Percentiles rank a stretch among this genome's conserved stretches.
Evolutionary conservation across 2,113 vertebrate genomes (phyloP).

Genomic region (Callocephalon fimbriatum): DNA sequence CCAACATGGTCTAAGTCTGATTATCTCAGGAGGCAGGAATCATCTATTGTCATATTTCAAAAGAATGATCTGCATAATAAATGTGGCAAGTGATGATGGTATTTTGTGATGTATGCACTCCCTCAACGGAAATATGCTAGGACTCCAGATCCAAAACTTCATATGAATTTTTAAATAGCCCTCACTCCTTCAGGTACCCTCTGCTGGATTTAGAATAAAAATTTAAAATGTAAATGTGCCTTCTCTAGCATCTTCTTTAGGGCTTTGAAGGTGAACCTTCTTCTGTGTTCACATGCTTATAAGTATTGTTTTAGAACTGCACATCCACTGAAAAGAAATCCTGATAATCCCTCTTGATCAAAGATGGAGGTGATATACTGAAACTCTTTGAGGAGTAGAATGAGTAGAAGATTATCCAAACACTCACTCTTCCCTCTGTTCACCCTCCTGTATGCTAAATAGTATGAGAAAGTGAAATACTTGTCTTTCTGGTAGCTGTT

Average conservation of each 20-base stretch:
- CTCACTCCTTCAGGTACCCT: background rate
- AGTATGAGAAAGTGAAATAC: background rate
- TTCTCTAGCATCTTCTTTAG: background rate
- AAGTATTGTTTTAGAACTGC: background rate
- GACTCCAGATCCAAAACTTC: background rate
- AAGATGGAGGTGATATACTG: background rate
- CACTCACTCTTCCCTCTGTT: background rate
- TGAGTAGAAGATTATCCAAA: background rate
- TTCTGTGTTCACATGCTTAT: background rate
- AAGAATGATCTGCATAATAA: slow-evolving; percentile 17
- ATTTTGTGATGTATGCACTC: slow-evolving; percentile 22
- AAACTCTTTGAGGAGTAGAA: background rate
- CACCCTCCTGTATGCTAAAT: background rate
- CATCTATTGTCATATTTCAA: background rate
- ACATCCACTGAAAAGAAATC: background rate
- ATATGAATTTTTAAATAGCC: slow-evolving; percentile 20
- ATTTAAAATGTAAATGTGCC: slow-evolving; percentile 38
- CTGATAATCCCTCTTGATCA: background rate
- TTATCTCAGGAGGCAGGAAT: background rate
- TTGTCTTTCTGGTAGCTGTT: background rate
- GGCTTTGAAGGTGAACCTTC: slow-evolving; percentile 15
- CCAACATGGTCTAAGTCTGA: background rate
- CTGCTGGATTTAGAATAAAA: background rate
- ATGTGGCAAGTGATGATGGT: background rate
- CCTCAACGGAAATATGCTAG: background rate